Conservation (phyloP, 2,888 invertebrate species). For the Helleia helle region DNA sequence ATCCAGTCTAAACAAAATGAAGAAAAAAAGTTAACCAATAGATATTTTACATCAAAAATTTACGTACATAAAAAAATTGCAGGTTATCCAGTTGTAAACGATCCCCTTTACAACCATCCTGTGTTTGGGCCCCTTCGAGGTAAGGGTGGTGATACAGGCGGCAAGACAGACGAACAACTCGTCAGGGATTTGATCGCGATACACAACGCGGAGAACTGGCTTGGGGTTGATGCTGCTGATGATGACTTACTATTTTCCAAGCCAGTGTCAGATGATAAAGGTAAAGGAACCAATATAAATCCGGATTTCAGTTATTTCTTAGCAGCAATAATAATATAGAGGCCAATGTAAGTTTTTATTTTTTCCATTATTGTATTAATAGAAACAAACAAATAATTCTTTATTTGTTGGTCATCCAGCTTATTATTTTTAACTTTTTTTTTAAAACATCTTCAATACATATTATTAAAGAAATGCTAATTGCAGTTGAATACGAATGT, state of each 20-base stretch:
- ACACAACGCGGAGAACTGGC: conserved; percentile 96
- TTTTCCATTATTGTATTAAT: no score
- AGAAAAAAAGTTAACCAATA: no score
- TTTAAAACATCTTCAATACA: no score
- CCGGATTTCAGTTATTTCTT: no score
- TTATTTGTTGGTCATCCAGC: no score
- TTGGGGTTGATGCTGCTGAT: conserved; percentile 91
- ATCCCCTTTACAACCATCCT: conserved; percentile 96
- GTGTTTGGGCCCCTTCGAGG: conserved; percentile 97
- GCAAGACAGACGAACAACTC: conserved; percentile 91
- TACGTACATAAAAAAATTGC: not conserved
- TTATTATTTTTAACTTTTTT: no score
- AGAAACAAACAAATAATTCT: no score
- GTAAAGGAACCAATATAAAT: conserved; percentile 26
- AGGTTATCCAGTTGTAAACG: conserved; percentile 97
- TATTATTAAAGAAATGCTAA: no score
- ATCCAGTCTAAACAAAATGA: no score
- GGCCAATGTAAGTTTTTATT: no score
- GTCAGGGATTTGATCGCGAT: conserved; percentile 91
- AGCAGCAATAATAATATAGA: no score
- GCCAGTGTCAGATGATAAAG: conserved; percentile 79
- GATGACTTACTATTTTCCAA: conserved; percentile 89
- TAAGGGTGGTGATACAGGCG: conserved; percentile 89
- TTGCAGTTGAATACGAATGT: conserved; percentile 73
- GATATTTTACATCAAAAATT: no score